Evolutionary conservation across 2,113 vertebrate species (phyloP).

Genomic region (Mirounga angustirostris): DNA sequence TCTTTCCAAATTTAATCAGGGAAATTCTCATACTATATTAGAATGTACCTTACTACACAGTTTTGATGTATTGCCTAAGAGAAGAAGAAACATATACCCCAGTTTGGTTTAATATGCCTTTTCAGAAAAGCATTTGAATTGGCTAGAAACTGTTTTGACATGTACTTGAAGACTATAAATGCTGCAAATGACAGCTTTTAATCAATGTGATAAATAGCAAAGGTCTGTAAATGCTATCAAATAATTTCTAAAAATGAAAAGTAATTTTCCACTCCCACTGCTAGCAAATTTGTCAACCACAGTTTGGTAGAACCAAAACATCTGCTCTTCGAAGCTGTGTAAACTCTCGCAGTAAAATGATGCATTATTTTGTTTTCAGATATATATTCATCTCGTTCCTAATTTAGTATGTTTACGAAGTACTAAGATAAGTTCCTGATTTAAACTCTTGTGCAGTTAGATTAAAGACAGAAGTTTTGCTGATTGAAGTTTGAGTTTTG

Average conservation of each 20-base stretch:
- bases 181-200: slow-evolving; percentile 82
- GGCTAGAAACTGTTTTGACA: slow-evolving; percentile 77
- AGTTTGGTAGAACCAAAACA: slow-evolving; percentile 80
- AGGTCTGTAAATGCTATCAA: slow-evolving; percentile 74
- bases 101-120: slow-evolving; percentile 60
- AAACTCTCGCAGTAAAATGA: slow-evolving; percentile 67
- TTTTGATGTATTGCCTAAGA: slow-evolving; percentile 69
- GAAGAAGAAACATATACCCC: slow-evolving; percentile 65
- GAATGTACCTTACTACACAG: slow-evolving; percentile 49
- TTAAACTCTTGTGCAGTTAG: slow-evolving; percentile 58
- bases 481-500: slow-evolving; percentile 69
- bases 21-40: slow-evolving; percentile 59
- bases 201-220: slow-evolving; percentile 84
- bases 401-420: slow-evolving; percentile 69
- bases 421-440: slow-evolving; percentile 60
- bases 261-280: slow-evolving; percentile 78
- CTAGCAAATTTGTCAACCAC: slow-evolving; percentile 79
- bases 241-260: slow-evolving; percentile 84
- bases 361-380: slow-evolving; percentile 66
- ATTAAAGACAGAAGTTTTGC: slow-evolving; percentile 66
- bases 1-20: slow-evolving; percentile 77
- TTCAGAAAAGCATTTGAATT: slow-evolving; percentile 74
- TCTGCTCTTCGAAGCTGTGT: slow-evolving; percentile 74
- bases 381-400: slow-evolving; percentile 74
- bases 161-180: slow-evolving; percentile 76